Percentiles rank a stretch among this genome's conserved stretches.
These are phyloP conservation scores for Drosophila albomicans DNA, from an alignment of 1,140 invertebrate genomes.

Conservation along the genomic window DNA sequence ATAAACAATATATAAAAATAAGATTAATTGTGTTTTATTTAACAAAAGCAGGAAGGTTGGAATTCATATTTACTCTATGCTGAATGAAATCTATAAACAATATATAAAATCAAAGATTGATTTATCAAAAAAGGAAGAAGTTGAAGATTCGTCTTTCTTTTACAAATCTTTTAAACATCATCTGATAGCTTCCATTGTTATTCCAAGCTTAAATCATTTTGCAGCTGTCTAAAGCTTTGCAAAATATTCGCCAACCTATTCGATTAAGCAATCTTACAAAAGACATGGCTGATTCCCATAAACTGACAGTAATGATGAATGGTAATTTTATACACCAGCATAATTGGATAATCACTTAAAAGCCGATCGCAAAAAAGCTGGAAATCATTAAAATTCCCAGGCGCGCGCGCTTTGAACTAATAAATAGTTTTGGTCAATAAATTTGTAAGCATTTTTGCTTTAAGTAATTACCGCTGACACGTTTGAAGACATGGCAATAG, in stretches of 20 bases:
- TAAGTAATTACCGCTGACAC: constrained; percentile 14
- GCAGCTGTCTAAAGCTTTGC: too few species aligned
- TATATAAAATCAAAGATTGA: too few species aligned
- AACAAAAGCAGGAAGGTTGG: not conserved
- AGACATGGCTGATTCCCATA: not conserved
- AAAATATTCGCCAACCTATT: not conserved
- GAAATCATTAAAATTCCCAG: constrained; percentile 22
- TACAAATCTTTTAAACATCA: too few species aligned
- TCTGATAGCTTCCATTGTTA: too few species aligned
- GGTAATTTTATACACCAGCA: not conserved
- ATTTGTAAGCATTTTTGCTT: constrained; percentile 9
- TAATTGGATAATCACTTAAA: not conserved
- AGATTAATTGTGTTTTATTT: not conserved
- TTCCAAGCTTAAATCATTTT: too few species aligned
- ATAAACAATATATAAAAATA: constrained; percentile 47
- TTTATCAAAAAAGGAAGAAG: too few species aligned
- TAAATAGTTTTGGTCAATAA: constrained; percentile 30
- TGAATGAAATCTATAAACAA: too few species aligned
- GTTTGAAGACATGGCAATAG: constrained; percentile 5
- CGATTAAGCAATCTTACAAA: not conserved
- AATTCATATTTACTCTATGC: not conserved
- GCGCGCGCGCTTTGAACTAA: not conserved
- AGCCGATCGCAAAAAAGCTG: not conserved
- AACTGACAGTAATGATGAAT: not conserved
- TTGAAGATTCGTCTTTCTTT: too few species aligned